Evolutionary conservation across 2,888 invertebrate species (phyloP), one percentile per base, ranked within the genome.

Genomic region (Sesia apiformis): DNA sequence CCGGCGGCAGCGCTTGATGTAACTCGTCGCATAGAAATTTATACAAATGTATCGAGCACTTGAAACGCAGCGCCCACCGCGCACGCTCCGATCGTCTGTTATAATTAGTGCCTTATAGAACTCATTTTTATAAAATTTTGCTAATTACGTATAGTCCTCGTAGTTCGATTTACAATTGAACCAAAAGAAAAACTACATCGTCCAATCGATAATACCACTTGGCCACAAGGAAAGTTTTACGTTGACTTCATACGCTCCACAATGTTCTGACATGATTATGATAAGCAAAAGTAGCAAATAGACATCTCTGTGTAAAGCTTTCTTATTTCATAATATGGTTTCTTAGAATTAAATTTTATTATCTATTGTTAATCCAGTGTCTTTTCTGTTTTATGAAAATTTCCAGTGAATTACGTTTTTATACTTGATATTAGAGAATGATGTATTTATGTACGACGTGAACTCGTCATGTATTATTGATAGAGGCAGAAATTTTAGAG

Each of bases 381-480:
- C 46, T 8, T 46, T n/a, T 43, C n/a, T 46, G 23, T 23, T n/a
- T 46, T 4, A 46, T 8, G 7, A 69, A 65, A 63, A 65, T 65
- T 66, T 68, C 78, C 80, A 81, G 78, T 81, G 75, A 50, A 7
- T 50, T 50, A 4, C 67, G 70, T 72, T 69, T 61, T 71, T 69
- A 61, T 69, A 73, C 65, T 71, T 72, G 67, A 73, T 67, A 69
- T 74, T 77, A 77, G 76, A 70, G 66, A 75, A 72, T 74, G 69
- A 64, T 56, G 55, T 57, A 56, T 57, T 46, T n/a, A 43, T 8
- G 55, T 55, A 63, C 60, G 52, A 62, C 60, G 51, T 52, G 55
- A 56, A 59, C 55, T 51, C 54, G 49, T 56, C 52, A 23, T 39
- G 41, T 39, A 52, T 42, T 63, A 69, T 67, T 69, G 62, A 67